phyloP scores from a whole-genome alignment of 2,888 invertebrate species.

The Callinectes sapidus region DNA sequence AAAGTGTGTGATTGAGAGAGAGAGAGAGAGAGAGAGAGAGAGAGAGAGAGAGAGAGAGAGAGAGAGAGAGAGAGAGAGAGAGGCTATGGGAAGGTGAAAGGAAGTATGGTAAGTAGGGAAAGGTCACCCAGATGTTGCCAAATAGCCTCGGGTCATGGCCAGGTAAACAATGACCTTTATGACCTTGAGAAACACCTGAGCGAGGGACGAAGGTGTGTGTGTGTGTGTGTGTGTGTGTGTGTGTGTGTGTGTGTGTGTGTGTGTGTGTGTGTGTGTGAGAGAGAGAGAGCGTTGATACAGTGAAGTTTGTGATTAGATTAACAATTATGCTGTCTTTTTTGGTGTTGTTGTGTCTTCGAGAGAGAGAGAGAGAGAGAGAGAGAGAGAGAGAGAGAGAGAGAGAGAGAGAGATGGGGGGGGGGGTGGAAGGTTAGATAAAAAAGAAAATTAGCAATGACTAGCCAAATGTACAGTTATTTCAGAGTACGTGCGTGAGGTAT shows the following conservation, averaged over 20 bases:
- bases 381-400: conserved; percentile 19
- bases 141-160: neutral
- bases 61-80: neutral
- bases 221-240: conserved; percentile 6
- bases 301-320: neutral
- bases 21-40: neutral
- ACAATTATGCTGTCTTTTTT: neutral
- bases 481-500: neutral
- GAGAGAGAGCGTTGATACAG: neutral
- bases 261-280: conserved; percentile 24
- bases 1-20: neutral
- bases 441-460: neutral
- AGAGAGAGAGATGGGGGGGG: neutral
- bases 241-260: conserved; percentile 11
- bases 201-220: neutral
- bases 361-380: conserved; percentile 15
- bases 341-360: neutral
- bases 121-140: too few relatives aligned
- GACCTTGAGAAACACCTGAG: neutral
- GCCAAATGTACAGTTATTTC: neutral
- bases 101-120: neutral
- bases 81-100: neutral
- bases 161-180: neutral
- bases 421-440: neutral
- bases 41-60: neutral